phyloP scores from a whole-genome alignment of 2,888 invertebrate species.

The Conomelus anceps region DNA sequence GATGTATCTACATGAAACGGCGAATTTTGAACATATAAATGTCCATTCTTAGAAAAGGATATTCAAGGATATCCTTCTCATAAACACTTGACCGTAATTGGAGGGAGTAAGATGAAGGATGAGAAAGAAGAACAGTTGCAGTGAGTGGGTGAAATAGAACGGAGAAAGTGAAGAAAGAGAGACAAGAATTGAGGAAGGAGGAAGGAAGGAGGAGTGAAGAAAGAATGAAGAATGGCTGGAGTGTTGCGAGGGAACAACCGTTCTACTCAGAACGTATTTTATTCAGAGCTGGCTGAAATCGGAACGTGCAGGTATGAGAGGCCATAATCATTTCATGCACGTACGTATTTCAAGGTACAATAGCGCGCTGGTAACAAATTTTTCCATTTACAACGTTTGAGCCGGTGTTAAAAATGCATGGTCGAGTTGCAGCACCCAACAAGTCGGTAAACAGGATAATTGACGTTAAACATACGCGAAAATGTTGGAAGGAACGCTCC shows the following conservation, averaged over 20 bases:
- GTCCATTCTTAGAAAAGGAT: too few relatives aligned
- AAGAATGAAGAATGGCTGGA: background rate
- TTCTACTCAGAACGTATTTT: background rate
- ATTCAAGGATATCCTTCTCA: too few relatives aligned
- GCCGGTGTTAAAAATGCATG: background rate
- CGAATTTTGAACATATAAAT: too few relatives aligned
- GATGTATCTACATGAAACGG: too few relatives aligned
- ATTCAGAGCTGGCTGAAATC: background rate
- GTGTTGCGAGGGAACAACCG: background rate
- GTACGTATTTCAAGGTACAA: background rate
- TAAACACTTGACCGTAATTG: too few relatives aligned
- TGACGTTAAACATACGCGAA: background rate
- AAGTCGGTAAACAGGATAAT: background rate
- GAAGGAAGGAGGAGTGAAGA: background rate
- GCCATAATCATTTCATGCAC: background rate
- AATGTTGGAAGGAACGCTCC: background rate
- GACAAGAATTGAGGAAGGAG: background rate
- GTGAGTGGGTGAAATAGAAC: too few relatives aligned
- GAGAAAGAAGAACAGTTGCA: background rate
- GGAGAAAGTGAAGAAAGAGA: background rate
- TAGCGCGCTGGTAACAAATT: background rate
- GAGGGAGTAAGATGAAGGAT: too few relatives aligned
- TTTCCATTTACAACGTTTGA: background rate
- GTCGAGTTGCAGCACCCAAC: background rate
- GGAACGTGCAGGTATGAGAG: background rate